Conservation (phyloP, 2,113 vertebrate genomes). For the Pelvicachromis taeniatus region DNA sequence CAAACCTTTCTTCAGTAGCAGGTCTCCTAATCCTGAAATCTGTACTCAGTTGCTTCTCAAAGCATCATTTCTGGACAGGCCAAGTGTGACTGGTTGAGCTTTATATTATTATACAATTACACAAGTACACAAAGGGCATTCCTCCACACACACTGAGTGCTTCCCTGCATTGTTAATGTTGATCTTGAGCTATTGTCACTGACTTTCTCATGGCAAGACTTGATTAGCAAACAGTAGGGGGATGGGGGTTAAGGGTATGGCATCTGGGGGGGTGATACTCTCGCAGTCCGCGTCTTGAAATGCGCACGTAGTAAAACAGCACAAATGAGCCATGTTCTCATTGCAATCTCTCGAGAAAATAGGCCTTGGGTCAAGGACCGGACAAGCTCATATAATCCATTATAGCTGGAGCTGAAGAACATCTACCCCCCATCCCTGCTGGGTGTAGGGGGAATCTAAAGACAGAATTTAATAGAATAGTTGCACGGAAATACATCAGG, state of each 20-base stretch:
- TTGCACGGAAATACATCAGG: background rate
- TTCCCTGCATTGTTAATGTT: conserved; percentile 34
- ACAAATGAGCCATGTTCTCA: background rate
- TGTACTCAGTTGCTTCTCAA: background rate
- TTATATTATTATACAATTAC: background rate
- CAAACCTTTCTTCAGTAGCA: background rate
- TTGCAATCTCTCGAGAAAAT: background rate
- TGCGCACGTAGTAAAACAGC: background rate
- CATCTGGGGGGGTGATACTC: background rate
- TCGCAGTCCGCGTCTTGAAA: background rate
- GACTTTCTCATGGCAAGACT: conserved; percentile 33
- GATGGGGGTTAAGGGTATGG: background rate
- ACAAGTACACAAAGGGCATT: conserved; percentile 22
- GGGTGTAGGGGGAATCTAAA: background rate
- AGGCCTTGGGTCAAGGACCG: conserved; percentile 9
- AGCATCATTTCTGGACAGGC: background rate
- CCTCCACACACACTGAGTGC: background rate
- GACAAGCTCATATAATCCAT: conserved; percentile 12
- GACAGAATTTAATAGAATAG: background rate
- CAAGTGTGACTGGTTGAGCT: background rate
- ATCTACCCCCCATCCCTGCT: background rate
- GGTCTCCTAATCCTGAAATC: background rate
- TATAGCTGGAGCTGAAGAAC: background rate
- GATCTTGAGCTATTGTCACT: conserved; percentile 40
- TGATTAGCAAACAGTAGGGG: conserved; percentile 32